Conservation (phyloP, 1,140 invertebrate species). For the Diorhabda carinulata region DNA sequence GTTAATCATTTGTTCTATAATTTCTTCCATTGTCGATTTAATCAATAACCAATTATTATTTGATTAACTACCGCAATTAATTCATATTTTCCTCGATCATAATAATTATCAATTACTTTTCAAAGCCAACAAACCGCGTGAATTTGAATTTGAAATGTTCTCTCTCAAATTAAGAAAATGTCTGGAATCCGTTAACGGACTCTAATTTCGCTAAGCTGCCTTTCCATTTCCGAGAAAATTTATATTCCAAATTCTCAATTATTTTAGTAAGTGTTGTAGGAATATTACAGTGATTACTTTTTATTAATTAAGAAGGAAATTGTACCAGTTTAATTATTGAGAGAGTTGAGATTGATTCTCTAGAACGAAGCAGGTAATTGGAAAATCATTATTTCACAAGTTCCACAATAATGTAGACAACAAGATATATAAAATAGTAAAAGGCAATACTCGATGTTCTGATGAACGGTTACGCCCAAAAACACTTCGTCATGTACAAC, state of each 20-base stretch:
- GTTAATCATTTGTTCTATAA: no score
- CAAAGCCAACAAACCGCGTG: background rate
- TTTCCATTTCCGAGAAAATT: background rate
- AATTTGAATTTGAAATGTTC: background rate
- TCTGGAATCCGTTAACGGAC: background rate
- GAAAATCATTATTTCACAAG: no score
- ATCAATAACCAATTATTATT: background rate
- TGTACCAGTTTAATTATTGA: background rate
- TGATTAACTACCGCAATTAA: background rate
- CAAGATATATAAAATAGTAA: no score
- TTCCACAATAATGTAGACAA: no score
- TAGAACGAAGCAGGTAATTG: no score
- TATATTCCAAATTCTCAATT: slow-evolving; percentile 3
- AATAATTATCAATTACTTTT: slow-evolving; percentile 3
- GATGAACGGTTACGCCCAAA: no score
- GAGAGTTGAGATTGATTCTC: no score
- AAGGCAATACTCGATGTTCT: no score
- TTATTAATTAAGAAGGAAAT: background rate
- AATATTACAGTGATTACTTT: background rate
- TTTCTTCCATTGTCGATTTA: no score
- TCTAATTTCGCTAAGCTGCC: background rate
- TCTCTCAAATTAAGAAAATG: background rate
- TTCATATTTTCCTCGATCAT: background rate
- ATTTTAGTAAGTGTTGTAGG: background rate
- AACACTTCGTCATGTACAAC: no score